These are phyloP conservation scores for Sarcophilus harrisii DNA, from an alignment of 2,797 vertebrate genomes.

Conservation along the genomic window DNA sequence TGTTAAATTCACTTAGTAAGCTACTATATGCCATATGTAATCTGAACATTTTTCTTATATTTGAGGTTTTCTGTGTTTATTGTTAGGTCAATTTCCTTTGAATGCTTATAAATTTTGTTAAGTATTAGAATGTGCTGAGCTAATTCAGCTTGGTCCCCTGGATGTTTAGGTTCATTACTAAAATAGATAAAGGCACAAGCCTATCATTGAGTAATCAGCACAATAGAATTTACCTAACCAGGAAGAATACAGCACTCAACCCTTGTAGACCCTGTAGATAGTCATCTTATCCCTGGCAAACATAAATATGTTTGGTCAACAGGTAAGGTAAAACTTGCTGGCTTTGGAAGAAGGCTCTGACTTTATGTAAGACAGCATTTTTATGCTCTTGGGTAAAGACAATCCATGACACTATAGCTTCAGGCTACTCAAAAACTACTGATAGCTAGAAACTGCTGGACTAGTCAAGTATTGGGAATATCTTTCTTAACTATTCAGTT, in stretches of 20 bases:
- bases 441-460: not conserved
- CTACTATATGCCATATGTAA: not conserved
- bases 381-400: not conserved
- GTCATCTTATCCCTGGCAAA: not conserved
- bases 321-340: not conserved
- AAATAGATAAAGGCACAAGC: not conserved
- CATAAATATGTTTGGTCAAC: not conserved
- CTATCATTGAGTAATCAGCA: not conserved
- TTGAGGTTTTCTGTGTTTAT: not conserved
- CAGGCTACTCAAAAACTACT: not conserved
- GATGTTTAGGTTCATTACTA: not conserved
- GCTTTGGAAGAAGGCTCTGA: not conserved
- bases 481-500: not conserved
- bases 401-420: not conserved
- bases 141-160: not conserved
- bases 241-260: not conserved
- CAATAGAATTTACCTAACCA: not conserved
- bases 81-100: not conserved
- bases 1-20: not conserved
- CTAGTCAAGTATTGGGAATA: too few species aligned
- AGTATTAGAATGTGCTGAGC: not conserved
- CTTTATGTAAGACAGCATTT: not conserved
- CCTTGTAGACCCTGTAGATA: not conserved
- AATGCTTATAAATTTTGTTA: not conserved
- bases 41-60: not conserved